Conservation (phyloP, 2,113 vertebrate genomes). For the Aphyosemion australe region DNA sequence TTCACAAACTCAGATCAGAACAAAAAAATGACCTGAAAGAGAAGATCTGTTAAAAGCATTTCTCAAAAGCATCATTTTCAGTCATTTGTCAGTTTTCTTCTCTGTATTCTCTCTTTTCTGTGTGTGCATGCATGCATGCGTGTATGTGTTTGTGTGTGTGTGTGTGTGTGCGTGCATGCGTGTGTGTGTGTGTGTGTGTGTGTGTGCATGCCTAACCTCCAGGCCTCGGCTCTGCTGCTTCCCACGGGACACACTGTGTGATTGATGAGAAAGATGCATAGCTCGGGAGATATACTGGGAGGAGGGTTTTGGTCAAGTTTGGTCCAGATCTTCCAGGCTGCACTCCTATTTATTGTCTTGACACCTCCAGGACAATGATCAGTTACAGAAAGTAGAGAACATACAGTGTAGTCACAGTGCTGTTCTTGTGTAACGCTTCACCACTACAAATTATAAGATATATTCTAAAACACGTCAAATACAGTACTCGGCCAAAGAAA, state of each 20-base stretch:
- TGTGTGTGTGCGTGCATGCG: background rate
- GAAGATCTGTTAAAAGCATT: conserved; percentile 4
- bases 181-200: background rate
- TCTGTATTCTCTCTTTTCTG: background rate
- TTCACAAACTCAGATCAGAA: background rate
- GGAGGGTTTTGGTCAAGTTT: conserved; percentile 57
- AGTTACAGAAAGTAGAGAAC: conserved; percentile 34
- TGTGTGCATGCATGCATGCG: background rate
- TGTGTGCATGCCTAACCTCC: conserved; percentile 52
- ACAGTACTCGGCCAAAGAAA: no score
- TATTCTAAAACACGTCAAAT: background rate
- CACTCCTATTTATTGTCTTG: conserved; percentile 47
- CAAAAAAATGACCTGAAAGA: background rate
- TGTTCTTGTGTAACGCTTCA: background rate
- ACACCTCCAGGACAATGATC: conserved; percentile 57
- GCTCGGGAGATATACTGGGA: conserved; percentile 41
- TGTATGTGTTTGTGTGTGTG: conserved; percentile 8
- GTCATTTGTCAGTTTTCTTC: background rate
- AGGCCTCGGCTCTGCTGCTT: conserved; percentile 56
- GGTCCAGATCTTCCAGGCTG: conserved; percentile 48
- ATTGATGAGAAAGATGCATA: conserved; percentile 66
- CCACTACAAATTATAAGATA: background rate
- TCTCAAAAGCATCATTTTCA: conserved; percentile 1
- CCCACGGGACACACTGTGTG: conserved; percentile 48
- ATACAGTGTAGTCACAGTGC: background rate